Evolutionary conservation across 2,888 invertebrate genomes (phyloP), one percentile per base, ranked within the genome.

Genomic region (Helobdella robusta): DNA sequence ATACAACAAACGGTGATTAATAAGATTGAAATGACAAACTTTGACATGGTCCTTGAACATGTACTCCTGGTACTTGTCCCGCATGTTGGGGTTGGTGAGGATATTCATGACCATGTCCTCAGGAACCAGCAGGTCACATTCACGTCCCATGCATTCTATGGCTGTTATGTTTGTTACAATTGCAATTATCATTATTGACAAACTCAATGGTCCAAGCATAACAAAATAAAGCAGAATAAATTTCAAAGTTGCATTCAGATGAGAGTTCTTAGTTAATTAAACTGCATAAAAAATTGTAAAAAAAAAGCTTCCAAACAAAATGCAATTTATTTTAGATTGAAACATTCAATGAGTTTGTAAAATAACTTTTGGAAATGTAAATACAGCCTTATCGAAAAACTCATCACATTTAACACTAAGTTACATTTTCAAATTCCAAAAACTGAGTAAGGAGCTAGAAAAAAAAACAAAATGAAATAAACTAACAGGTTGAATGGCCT

Each of bases 71-170:
- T 95, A 98, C 77, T 91, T 89, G 76, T 92, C 91, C 70, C 91
- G 83, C 77, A 92, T 83, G 58, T 85, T 84, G 48, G 91, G 88
- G 74, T 89, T 87, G 64, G 86, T 85, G 66, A 95, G 84, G 75
- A 92, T 84, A 66, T 87, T 87, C 67, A 93, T 82, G 23, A 93
- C 91, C 84, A 95, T 90, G 80, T 94, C 93, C 83, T 95, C 95
- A 6, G 94, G 91, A n/a, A 89, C 91, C 72, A 93, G 83, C 48
- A 95, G 87, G 77, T 88, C 87, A 82, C 98, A 98, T 70, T 89
- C 88, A 75, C 87, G 87, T 58, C 91, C 91, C 97, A 98, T 98
- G 81, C 98, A 98, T 76, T 91, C 89, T 74, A 98, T 93, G 72
- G 88, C 91, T 83, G 84, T n/a, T n/a, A n/a, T n/a, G n/a, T n/a